Evolutionary conservation across 2,797 vertebrate species (phyloP).

Genomic region (Onychomys arenicola): DNA sequence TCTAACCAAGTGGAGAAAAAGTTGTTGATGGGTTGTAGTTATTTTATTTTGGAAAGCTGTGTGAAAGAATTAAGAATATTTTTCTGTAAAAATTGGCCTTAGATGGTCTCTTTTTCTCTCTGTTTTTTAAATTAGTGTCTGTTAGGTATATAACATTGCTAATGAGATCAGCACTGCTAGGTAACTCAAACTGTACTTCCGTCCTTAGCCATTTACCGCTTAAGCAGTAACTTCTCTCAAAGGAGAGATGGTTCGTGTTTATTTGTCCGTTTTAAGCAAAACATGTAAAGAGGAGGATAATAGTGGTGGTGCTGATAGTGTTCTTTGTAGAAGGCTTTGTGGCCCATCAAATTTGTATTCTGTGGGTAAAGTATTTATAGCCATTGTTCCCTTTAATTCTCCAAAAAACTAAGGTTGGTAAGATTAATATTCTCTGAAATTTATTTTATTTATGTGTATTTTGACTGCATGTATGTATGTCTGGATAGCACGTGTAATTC

Average conservation of each 20-base stretch:
- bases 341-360: background rate
- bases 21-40: background rate
- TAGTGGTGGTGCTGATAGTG: background rate
- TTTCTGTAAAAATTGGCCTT: slow-evolving; percentile 33
- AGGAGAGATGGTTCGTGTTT: background rate
- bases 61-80: slow-evolving; percentile 12
- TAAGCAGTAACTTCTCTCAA: background rate
- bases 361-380: background rate
- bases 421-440: background rate
- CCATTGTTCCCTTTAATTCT: slow-evolving; percentile 44
- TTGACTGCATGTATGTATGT: background rate
- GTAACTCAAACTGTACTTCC: background rate
- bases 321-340: background rate
- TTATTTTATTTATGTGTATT: background rate
- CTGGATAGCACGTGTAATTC: background rate
- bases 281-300: background rate
- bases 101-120: background rate
- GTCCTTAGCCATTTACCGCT: background rate
- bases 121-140: background rate
- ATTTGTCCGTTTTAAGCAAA: background rate
- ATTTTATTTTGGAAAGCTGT: slow-evolving; percentile 23
- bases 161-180: background rate
- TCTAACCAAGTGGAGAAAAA: background rate
- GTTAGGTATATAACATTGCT: background rate
- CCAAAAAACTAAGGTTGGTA: background rate